Percentiles rank a stretch among this genome's conserved stretches.
These are phyloP conservation scores for Sebastes iracundus DNA, from an alignment of 2,797 vertebrate species.

Conservation along the genomic window DNA sequence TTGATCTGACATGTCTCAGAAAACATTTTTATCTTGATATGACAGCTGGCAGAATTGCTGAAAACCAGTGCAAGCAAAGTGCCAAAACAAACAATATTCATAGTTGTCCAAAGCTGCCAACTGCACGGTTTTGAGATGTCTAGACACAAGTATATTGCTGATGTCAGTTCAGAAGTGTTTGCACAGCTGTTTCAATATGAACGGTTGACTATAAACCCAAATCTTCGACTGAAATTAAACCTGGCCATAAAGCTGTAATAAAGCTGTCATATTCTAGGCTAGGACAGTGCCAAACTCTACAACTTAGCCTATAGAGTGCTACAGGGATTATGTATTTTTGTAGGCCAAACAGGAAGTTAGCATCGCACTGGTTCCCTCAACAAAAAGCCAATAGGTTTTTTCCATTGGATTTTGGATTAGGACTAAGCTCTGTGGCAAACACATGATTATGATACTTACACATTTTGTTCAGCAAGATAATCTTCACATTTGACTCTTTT, in stretches of 20 bases:
- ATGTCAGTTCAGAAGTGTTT: constrained; percentile 21
- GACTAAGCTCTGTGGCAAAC: no score
- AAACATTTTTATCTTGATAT: constrained; percentile 10
- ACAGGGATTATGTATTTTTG: fast-evolving
- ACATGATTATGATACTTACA: no score
- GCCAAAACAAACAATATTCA: constrained; percentile 16
- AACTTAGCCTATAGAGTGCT: neutral
- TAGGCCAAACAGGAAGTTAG: no score
- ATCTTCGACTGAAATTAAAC: neutral
- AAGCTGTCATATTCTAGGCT: neutral
- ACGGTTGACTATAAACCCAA: neutral
- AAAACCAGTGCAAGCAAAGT: constrained; percentile 19
- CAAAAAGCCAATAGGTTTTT: no score
- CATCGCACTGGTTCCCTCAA: no score
- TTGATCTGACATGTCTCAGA: constrained; percentile 8
- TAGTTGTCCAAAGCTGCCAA: constrained; percentile 26
- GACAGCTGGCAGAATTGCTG: constrained; percentile 2
- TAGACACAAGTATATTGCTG: constrained; percentile 23
- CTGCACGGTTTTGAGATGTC: constrained; percentile 22
- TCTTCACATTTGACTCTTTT: no score
- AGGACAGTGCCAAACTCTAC: neutral
- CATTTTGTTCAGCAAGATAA: no score
- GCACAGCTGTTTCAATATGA: neutral
- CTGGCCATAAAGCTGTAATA: neutral
- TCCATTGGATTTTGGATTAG: no score